Evolutionary conservation across 2,888 invertebrate genomes (phyloP), one percentile per base, ranked within the genome.

Genomic region (Sinopyrophorus schimmeli): DNA sequence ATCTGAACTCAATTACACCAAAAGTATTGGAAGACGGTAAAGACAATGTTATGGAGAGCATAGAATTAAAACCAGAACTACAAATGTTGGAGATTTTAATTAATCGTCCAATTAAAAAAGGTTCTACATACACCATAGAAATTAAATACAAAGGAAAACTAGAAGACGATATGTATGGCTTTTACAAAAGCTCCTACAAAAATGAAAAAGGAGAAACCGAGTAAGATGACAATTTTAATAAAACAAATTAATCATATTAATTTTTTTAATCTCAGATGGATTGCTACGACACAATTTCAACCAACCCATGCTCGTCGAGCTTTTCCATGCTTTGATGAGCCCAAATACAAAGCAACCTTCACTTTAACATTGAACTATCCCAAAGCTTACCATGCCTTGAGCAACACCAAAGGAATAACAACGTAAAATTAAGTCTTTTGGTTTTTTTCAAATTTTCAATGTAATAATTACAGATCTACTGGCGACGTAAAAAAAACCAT

Each of bases 281-380:
- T 75, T 10, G 84, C 81, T 1, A 77, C 84, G 0, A 87, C 87
- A 0, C 86, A 87, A 61, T 86, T 87, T 64, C 78, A 87, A 71
- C 77, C 84, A 1, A 79, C 82, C 1, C 73, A 82, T 47, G 86
- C 86, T 0, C 80, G 88, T 11, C 76, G 75, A 56, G 89, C 84
- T 0, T 89, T 91, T 68, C 90, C 90, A 14, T 84, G 87, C 60
- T 89, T 89, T 60, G 90, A 90, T 62, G 86, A 86, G 55, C 84
- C 77, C 0, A 67, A 69, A 0, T 73, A 70, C 47, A 62, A 70
- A 5, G 68, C 78, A 0, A 64, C 55, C 0, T 75, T 78, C 12
- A 60, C 63, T 0, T 73, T 80, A 16, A 73, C 69, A 0, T 73
- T 78, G 26, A 71, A 71, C 24, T 66, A 63, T 53, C 66, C 68